These are phyloP conservation scores for Hydrozoanthus tunicans DNA, from an alignment of 64 coral and sea anemone species.

Conservation along the genomic window DNA sequence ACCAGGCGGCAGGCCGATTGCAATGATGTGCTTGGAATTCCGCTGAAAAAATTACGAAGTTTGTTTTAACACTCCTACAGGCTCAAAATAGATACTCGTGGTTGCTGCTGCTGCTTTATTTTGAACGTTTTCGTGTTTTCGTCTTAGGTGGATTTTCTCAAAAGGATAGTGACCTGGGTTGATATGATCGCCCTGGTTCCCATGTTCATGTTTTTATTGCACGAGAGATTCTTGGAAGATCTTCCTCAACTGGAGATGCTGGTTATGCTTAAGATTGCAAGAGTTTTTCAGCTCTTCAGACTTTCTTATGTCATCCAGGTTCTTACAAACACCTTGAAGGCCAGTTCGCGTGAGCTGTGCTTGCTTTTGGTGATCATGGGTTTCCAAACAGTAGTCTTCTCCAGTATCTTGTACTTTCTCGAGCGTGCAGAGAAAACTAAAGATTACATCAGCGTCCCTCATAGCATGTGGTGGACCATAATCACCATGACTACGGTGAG, in stretches of 20 bases:
- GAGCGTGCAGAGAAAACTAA: slow-evolving; percentile 66
- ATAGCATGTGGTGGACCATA: slow-evolving; percentile 99
- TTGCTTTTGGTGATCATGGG: slow-evolving; percentile 84
- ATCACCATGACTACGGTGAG: slow-evolving; percentile 99
- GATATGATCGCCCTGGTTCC: slow-evolving; percentile 84
- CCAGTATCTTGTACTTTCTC: slow-evolving; percentile 92
- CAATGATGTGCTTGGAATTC: too few relatives aligned
- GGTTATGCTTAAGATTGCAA: slow-evolving; percentile 82
- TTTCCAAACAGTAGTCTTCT: slow-evolving; percentile 94
- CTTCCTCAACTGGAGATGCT: slow-evolving; percentile 85
- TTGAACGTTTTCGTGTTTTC: neutral
- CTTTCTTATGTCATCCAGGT: slow-evolving; percentile 96
- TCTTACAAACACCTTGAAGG: slow-evolving; percentile 90
- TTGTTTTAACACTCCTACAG: too few relatives aligned
- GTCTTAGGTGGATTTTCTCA: slow-evolving; percentile 64
- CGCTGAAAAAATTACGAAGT: too few relatives aligned
- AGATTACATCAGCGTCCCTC: slow-evolving; percentile 80
- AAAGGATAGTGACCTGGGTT: slow-evolving; percentile 75
- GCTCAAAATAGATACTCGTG: too few relatives aligned
- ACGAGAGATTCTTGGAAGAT: slow-evolving; percentile 2
- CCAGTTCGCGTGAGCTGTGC: slow-evolving; percentile 82
- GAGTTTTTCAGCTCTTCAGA: slow-evolving; percentile 90
- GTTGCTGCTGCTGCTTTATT: neutral
- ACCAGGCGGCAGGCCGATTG: too few relatives aligned
- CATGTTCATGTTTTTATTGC: slow-evolving; percentile 71